phyloP scores from a whole-genome alignment of 1,140 invertebrate genomes.

The Danaus plexippus region DNA sequence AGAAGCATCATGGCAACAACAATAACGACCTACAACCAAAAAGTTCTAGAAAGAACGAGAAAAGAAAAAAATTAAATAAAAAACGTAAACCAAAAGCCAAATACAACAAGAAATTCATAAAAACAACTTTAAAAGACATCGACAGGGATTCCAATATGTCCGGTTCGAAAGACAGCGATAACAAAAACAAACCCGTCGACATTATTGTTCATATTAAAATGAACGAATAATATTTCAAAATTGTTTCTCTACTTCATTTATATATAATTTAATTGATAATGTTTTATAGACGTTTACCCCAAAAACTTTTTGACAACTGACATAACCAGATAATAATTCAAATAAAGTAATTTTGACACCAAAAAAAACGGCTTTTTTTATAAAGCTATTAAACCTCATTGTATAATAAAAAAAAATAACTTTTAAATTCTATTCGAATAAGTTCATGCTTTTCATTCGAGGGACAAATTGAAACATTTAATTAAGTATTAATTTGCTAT shows the following conservation, averaged over 20 bases:
- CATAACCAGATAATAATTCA: too few species aligned
- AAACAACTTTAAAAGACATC: constrained; percentile 17
- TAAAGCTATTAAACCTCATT: too few species aligned
- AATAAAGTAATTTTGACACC: too few species aligned
- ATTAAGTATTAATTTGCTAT: too few species aligned
- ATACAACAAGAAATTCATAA: constrained; percentile 20
- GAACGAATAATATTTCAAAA: constrained; percentile 19
- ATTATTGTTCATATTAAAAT: constrained; percentile 35
- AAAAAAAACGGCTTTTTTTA: too few species aligned
- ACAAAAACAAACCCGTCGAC: constrained; percentile 23
- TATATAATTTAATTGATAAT: too few species aligned
- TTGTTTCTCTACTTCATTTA: neutral
- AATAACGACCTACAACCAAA: constrained; percentile 10
- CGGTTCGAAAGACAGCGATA: constrained; percentile 15
- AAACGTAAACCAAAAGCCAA: constrained; percentile 8
- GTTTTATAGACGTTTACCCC: too few species aligned
- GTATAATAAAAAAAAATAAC: too few species aligned
- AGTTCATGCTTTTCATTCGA: too few species aligned
- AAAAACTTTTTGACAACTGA: too few species aligned
- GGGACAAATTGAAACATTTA: too few species aligned
- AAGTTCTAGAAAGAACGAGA: constrained; percentile 6
- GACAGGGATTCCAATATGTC: constrained; percentile 24
- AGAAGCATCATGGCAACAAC: constrained; percentile 13
- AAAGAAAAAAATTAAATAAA: constrained; percentile 16
- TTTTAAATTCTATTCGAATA: too few species aligned